phyloP scores from a whole-genome alignment of 2,888 invertebrate species.

The Dolomedes plantarius region DNA sequence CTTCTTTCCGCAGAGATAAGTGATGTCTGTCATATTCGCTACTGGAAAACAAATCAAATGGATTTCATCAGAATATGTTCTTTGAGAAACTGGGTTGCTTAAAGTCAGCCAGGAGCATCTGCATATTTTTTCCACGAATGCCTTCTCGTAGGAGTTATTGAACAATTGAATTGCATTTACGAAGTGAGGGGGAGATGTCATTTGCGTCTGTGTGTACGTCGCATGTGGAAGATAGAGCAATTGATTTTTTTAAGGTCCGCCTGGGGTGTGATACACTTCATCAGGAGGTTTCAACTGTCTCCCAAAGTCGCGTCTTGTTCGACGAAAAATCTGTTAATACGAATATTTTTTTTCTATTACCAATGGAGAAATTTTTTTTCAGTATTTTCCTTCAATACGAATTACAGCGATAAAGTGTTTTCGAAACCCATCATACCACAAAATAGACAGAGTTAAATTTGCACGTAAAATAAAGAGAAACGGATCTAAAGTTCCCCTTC shows the following conservation, averaged over 20 bases:
- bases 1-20: conserved; percentile 31
- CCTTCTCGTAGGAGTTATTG: conserved; percentile 59
- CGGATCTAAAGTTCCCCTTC: conserved; percentile 61
- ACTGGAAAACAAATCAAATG: conserved; percentile 67
- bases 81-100: conserved; percentile 40
- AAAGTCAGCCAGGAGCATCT: conserved; percentile 65
- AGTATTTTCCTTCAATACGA: too few relatives aligned
- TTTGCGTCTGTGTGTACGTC: conserved; percentile 18
- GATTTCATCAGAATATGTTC: conserved; percentile 62
- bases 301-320: too few relatives aligned
- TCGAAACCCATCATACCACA: conserved; percentile 45
- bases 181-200: conserved; percentile 55
- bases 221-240: conserved; percentile 44
- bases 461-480: conserved; percentile 64
- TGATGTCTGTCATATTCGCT: conserved; percentile 68
- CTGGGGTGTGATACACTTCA: background rate
- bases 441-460: conserved; percentile 46
- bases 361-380: too few relatives aligned
- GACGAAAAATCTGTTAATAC: too few relatives aligned
- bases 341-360: too few relatives aligned
- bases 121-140: conserved; percentile 61
- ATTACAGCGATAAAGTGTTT: conserved; percentile 63
- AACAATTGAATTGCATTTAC: conserved; percentile 68
- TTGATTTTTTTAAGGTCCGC: conserved; percentile 29
- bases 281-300: background rate